phyloP scores from a whole-genome alignment of 2,888 invertebrate species.

The Patella ulyssiponensis region DNA sequence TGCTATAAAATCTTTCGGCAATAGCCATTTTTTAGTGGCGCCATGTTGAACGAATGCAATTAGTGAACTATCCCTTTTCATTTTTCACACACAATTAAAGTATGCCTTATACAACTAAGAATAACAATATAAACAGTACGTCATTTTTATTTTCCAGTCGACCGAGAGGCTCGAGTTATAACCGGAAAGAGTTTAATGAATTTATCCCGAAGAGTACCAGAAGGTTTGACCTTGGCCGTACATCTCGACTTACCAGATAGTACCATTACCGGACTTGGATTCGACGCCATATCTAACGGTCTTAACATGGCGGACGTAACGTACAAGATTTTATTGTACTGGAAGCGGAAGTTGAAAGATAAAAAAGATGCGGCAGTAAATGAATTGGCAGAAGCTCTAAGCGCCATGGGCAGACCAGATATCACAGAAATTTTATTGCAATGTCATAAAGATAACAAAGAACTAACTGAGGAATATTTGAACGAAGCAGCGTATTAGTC shows the following conservation, averaged over 20 bases:
- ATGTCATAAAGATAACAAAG: constrained; percentile 59
- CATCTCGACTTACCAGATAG: constrained; percentile 70
- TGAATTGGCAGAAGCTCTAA: constrained; percentile 55
- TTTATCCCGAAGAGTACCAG: constrained; percentile 63
- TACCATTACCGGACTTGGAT: constrained; percentile 68
- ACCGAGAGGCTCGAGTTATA: constrained; percentile 65
- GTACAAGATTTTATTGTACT: constrained; percentile 69
- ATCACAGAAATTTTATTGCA: constrained; percentile 60
- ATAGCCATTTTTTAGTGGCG: too few species aligned
- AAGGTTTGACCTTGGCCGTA: constrained; percentile 69
- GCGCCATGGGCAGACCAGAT: constrained; percentile 63
- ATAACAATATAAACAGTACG: neutral
- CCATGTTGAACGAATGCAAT: too few species aligned
- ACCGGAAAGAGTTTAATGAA: constrained; percentile 66
- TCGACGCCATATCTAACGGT: constrained; percentile 70
- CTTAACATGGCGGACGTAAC: constrained; percentile 67
- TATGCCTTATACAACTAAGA: neutral
- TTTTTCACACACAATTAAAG: neutral
- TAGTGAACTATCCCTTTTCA: too few species aligned
- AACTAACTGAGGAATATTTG: constrained; percentile 44
- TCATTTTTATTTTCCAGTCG: constrained; percentile 49
- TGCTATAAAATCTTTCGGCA: too few species aligned
- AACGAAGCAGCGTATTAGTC: neutral
- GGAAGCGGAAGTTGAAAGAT: constrained; percentile 66
- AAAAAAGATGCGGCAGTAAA: constrained; percentile 62